Conservation (phyloP, 2,888 invertebrate genomes). For the Coleophora flavipennella region DNA sequence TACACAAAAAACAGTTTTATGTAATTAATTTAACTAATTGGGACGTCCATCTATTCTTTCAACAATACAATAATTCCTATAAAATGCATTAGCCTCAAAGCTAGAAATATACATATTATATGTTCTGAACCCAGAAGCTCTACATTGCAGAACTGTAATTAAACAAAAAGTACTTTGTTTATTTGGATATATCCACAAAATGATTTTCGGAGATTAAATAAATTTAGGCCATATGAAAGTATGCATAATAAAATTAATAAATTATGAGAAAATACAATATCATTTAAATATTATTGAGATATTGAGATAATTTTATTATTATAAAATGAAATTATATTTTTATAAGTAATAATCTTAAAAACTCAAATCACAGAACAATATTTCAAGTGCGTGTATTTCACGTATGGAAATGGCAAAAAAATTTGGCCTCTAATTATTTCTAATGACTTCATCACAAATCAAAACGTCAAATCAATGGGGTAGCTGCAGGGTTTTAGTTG, state of each 20-base stretch:
- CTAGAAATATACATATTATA: neutral
- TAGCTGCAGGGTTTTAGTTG: conserved; percentile 5
- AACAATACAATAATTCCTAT: conserved; percentile 29
- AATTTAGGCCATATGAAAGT: too few relatives aligned
- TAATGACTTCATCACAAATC: neutral
- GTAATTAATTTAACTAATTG: conserved; percentile 54
- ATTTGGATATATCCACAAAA: too few relatives aligned
- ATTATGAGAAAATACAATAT: conserved; percentile 1
- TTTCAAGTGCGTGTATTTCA: conserved; percentile 7
- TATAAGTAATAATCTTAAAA: neutral
- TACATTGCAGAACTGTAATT: neutral
- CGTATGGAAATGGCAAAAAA: neutral
- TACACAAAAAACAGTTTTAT: conserved; percentile 38
- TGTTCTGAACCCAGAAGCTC: too few relatives aligned
- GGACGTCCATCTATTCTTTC: conserved; percentile 35
- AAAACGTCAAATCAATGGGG: neutral
- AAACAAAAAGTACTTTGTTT: too few relatives aligned
- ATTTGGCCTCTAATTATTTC: neutral
- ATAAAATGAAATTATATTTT: neutral
- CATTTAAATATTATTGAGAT: conserved; percentile 1
- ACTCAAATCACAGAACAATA: conserved; percentile 9
- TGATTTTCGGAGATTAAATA: too few relatives aligned
- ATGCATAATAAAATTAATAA: conserved; percentile 1
- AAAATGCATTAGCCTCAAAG: conserved; percentile 25
- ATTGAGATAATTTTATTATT: neutral